Conservation (phyloP, 2,113 vertebrate genomes). For the Mola mola region DNA sequence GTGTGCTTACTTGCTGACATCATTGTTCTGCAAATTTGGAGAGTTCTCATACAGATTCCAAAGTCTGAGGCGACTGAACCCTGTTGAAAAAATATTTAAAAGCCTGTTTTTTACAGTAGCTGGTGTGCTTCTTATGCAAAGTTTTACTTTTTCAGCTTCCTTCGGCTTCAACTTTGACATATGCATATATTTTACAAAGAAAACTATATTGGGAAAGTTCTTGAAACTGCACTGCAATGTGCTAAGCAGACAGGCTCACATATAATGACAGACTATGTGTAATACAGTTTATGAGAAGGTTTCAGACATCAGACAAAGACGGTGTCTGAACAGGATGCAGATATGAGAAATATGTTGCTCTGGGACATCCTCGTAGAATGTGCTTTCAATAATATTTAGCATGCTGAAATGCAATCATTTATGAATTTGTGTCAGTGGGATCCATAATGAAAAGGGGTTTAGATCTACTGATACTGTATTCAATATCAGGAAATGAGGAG, state of each 20-base stretch:
- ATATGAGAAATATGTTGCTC: slow-evolving; percentile 41
- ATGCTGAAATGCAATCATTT: too few relatives aligned
- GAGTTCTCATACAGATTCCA: slow-evolving; percentile 34
- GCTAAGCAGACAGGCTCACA: too few relatives aligned
- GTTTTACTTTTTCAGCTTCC: not conserved
- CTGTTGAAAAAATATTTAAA: slow-evolving; percentile 31
- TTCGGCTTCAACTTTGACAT: too few relatives aligned
- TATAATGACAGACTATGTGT: too few relatives aligned
- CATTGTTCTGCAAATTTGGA: slow-evolving; percentile 3
- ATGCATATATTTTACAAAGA: too few relatives aligned
- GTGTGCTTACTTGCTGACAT: slow-evolving; percentile 8
- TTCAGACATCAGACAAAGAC: slow-evolving; percentile 24
- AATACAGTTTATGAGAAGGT: slow-evolving; percentile 29
- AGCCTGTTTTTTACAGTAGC: slow-evolving; percentile 12
- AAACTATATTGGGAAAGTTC: too few relatives aligned
- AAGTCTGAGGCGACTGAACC: slow-evolving; percentile 20
- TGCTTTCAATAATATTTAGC: too few relatives aligned
- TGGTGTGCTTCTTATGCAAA: not conserved
- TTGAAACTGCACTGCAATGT: too few relatives aligned
- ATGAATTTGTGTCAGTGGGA: too few relatives aligned
- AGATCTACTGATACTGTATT: too few relatives aligned
- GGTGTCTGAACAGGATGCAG: slow-evolving; percentile 36
- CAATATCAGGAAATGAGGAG: too few relatives aligned
- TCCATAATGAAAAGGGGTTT: too few relatives aligned
- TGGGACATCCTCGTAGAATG: slow-evolving; percentile 12